These are phyloP conservation scores for Acronicta alni DNA, from an alignment of 2,888 invertebrate species.

Conservation along the genomic window DNA sequence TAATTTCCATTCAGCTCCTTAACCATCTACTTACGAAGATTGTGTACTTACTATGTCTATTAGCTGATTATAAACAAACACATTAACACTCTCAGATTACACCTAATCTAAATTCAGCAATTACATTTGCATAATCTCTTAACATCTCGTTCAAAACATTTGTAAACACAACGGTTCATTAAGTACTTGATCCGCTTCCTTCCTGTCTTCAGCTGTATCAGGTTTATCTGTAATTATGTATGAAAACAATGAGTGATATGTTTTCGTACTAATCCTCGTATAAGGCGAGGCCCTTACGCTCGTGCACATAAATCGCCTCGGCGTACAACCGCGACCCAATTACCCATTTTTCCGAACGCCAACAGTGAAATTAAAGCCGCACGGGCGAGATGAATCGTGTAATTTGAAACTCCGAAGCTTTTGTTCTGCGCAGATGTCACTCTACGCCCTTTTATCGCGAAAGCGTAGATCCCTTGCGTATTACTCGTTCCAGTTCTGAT, in stretches of 20 bases:
- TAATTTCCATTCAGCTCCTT: too few species aligned
- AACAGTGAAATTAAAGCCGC: conserved; percentile 77
- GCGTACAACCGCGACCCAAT: conserved; percentile 71
- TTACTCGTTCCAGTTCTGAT: conserved; percentile 61
- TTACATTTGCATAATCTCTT: conserved; percentile 18
- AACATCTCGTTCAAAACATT: conserved; percentile 19
- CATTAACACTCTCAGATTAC: conserved; percentile 1
- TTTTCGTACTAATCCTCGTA: conserved; percentile 16
- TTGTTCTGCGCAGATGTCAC: conserved; percentile 75
- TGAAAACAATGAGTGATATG: conserved; percentile 33
- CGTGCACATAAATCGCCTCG: conserved; percentile 53
- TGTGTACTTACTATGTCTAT: not conserved
- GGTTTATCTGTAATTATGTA: conserved; percentile 34
- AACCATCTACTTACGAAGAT: too few species aligned
- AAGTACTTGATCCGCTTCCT: conserved; percentile 28
- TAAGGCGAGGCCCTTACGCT: conserved; percentile 24
- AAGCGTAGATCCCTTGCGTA: conserved; percentile 50
- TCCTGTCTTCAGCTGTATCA: conserved; percentile 16
- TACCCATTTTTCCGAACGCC: conserved; percentile 76
- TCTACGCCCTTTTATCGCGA: conserved; percentile 63
- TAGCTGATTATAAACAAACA: conserved; percentile 7
- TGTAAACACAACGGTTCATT: conserved; percentile 14
- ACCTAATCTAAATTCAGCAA: conserved; percentile 15
- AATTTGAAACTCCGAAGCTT: conserved; percentile 78
- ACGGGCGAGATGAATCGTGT: conserved; percentile 77